A percentile compares a stretch with the other conserved stretches of the same genome.
phyloP scores from a whole-genome alignment of 2,797 vertebrate genomes.

The Enteromius treurensis region DNA sequence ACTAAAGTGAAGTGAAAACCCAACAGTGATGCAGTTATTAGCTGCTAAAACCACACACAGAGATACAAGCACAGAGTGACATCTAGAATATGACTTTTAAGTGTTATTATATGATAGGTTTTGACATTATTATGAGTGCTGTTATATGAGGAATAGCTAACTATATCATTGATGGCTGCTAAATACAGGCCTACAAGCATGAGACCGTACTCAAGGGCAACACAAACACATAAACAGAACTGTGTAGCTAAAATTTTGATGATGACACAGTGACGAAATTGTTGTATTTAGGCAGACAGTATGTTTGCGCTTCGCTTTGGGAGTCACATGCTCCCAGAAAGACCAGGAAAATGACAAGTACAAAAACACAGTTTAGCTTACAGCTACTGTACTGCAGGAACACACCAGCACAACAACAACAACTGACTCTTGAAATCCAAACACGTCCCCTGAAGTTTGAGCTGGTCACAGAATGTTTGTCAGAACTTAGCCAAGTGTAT shows the following conservation, averaged over 20 bases:
- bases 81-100: background rate
- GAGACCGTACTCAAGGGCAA: background rate
- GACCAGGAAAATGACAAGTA: conserved; percentile 21
- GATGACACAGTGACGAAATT: conserved; percentile 56
- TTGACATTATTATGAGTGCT: background rate
- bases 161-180: background rate
- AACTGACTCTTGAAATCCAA: background rate
- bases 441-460: conserved; percentile 7
- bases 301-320: conserved; percentile 36
- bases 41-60: background rate
- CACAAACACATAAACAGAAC: conserved; percentile 1
- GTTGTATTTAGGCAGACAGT: conserved; percentile 16
- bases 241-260: conserved; percentile 27
- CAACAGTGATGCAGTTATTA: background rate
- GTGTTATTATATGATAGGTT: background rate
- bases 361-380: conserved; percentile 31
- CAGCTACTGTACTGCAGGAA: background rate
- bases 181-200: background rate
- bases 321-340: conserved; percentile 23
- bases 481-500: conserved; percentile 12
- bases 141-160: background rate
- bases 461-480: background rate
- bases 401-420: background rate
- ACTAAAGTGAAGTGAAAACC: background rate
- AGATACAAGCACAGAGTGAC: background rate